A percentile compares a stretch with the other conserved stretches of the same genome.
Conservation (phyloP, 2,797 vertebrate species). For the Gallinago solitaria region DNA sequence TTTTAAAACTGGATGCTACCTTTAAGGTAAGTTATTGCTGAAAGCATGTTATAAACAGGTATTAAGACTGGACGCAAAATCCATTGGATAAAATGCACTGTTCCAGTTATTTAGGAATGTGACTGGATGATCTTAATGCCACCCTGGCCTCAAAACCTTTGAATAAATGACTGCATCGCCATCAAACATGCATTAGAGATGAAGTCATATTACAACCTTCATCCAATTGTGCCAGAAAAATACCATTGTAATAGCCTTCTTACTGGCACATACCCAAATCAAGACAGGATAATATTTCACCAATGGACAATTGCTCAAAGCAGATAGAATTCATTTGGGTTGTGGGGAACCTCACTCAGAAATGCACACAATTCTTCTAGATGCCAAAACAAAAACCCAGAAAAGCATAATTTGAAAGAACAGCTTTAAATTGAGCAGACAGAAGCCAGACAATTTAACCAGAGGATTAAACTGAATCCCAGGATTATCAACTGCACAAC, state of each 20-base stretch:
- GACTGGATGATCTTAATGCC: slow-evolving; percentile 1
- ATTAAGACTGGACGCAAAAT: background rate
- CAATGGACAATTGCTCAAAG: background rate
- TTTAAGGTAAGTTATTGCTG: background rate
- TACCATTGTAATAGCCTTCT: background rate
- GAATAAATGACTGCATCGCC: background rate
- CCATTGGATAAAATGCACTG: background rate
- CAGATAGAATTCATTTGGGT: background rate
- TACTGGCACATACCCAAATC: background rate
- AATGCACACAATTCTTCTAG: background rate
- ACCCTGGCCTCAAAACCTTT: slow-evolving; percentile 21
- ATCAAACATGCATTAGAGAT: background rate
- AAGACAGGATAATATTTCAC: background rate
- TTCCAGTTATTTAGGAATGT: background rate
- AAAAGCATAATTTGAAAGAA: slow-evolving; percentile 3
- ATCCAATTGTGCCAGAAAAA: slow-evolving; percentile 27
- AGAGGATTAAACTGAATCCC: slow-evolving; percentile 44
- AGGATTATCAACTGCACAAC: slow-evolving; percentile 20
- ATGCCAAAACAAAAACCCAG: background rate
- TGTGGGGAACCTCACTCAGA: background rate
- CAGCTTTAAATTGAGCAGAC: slow-evolving; percentile 25
- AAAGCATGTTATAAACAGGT: background rate
- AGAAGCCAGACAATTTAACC: slow-evolving; percentile 29
- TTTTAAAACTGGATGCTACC: background rate
- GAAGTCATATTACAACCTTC: background rate